These are phyloP conservation scores for Myopa testacea DNA, from an alignment of 2,888 invertebrate species.

Conservation along the genomic window DNA sequence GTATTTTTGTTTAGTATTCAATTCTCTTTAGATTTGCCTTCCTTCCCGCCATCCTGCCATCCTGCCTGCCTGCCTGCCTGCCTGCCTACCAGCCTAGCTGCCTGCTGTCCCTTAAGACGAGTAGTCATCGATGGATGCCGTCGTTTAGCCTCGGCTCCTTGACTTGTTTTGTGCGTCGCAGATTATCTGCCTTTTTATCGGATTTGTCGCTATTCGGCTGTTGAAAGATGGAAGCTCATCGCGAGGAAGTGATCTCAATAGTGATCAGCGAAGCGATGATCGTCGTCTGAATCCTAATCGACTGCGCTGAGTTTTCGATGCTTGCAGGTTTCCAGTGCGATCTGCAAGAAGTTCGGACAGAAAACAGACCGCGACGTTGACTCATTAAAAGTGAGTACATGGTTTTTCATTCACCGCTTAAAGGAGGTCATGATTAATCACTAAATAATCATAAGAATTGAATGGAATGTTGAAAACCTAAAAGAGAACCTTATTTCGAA, in stretches of 20 bases:
- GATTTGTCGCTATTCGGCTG: not conserved
- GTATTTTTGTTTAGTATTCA: conserved; percentile 24
- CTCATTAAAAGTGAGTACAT: no score
- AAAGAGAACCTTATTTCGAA: no score
- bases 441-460: no score
- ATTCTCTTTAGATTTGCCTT: not conserved
- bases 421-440: no score
- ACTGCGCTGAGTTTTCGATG: not conserved
- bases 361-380: no score
- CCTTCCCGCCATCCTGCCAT: not conserved
- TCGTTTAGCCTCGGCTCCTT: not conserved
- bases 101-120: not conserved
- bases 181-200: not conserved
- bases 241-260: not conserved
- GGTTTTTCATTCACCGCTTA: no score
- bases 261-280: no score
- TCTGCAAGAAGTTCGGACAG: no score
- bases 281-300: not conserved
- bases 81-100: not conserved
- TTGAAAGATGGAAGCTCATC: not conserved
- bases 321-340: not conserved
- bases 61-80: not conserved
- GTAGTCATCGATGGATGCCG: not conserved
- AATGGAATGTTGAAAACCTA: no score
- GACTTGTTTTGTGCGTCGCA: not conserved